Conservation (phyloP, 2,888 invertebrate species). For the Alloplasta piceator region DNA sequence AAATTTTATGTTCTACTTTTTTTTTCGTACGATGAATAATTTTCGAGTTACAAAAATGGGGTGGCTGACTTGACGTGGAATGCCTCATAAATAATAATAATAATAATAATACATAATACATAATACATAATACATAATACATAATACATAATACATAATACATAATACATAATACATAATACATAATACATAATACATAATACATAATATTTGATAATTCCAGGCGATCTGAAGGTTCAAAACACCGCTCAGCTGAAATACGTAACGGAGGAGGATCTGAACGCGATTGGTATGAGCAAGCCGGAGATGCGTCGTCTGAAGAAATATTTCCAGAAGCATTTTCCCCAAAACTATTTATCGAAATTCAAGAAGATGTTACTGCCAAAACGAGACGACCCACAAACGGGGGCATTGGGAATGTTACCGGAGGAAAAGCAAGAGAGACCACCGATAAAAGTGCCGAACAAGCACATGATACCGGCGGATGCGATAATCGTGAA, state of each 20-base stretch:
- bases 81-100: no score
- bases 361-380: conserved; percentile 94
- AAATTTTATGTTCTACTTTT: no score
- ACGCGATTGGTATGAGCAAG: conserved; percentile 95
- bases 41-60: no score
- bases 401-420: conserved; percentile 77
- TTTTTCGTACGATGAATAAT: no score
- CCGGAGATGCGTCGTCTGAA: conserved; percentile 97
- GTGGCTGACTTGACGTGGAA: no score
- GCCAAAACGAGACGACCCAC: conserved; percentile 84
- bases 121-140: no score
- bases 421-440: conserved; percentile 81
- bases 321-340: conserved; percentile 97
- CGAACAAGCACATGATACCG: conserved; percentile 93
- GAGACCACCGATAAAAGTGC: conserved; percentile 85
- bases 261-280: conserved; percentile 96
- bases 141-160: no score
- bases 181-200: no score
- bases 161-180: no score
- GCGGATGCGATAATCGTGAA: conserved; percentile 96
- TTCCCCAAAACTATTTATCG: conserved; percentile 95
- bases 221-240: conserved; percentile 92
- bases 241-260: conserved; percentile 96
- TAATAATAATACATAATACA: no score
- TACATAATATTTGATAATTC: neutral